Conservation (phyloP, 53 echinoderm and acorn worm species). For the Antedon mediterranea region DNA sequence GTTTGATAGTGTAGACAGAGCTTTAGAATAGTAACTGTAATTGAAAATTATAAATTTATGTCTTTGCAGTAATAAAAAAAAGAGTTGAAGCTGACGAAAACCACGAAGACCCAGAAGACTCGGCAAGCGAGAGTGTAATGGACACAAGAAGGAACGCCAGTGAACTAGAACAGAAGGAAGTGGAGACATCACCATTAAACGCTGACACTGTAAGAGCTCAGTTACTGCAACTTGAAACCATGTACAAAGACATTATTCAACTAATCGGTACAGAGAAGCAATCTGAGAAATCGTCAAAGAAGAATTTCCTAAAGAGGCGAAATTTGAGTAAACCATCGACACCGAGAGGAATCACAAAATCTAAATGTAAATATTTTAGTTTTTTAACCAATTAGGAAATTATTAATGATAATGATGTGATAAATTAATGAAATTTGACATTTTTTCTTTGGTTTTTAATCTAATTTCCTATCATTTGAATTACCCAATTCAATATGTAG, state of each 20-base stretch:
- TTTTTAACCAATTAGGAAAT: too few species aligned
- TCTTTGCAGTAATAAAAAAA: background rate
- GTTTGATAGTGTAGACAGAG: too few species aligned
- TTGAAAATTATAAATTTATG: background rate
- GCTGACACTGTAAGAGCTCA: slow-evolving; percentile 59
- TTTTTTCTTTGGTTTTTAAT: too few species aligned
- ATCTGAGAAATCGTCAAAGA: slow-evolving; percentile 9
- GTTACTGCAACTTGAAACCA: slow-evolving; percentile 63
- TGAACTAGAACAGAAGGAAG: background rate
- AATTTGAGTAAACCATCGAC: slow-evolving; percentile 7
- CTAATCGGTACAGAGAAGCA: slow-evolving; percentile 17
- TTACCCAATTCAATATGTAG: too few species aligned
- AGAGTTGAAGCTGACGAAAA: background rate
- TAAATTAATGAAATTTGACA: too few species aligned
- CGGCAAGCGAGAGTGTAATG: background rate
- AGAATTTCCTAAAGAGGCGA: background rate
- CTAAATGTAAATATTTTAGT: slow-evolving; percentile 10
- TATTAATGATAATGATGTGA: too few species aligned
- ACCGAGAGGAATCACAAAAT: slow-evolving; percentile 1
- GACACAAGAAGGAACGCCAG: background rate
- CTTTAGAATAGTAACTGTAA: too few species aligned
- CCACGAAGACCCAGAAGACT: background rate
- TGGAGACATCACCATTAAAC: slow-evolving; percentile 34
- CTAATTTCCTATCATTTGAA: too few species aligned
- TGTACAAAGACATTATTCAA: slow-evolving; percentile 79